Base-by-base conservation (phyloP, 2,797 vertebrate species). In the Vespertilio murinus region DNA sequence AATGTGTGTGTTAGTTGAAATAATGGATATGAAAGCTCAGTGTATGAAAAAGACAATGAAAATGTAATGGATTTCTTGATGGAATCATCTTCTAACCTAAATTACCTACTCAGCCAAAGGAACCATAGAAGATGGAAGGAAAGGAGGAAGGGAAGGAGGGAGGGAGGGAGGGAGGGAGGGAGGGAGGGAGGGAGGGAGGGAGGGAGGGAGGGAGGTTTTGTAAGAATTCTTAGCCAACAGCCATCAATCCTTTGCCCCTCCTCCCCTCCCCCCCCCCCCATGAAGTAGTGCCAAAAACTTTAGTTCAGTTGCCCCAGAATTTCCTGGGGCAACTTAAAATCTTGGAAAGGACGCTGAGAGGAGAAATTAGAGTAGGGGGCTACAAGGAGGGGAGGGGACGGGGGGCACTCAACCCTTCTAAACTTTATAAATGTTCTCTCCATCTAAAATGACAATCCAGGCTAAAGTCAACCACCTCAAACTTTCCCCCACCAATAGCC, bases 401-500 rank as follows among this genome's bases (percentile, higher is more conserved):
- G 8, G 40, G 14, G 38, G 30, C 3, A 17, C 54, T 42, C 22
- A 25, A 74, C 20, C n/a, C 18, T 94, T 88, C 75, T 45, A 45
- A 81, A 74, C 13, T 74, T 79, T 35, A 52, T 64, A 40, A 47
- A 92, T 61, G 54, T 94, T 84, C 71, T 52, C 80, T 77, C 25
- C 1, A 81, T 75, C 77, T 80, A 75, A 84, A 93, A 94, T 17
- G 40, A 70, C 14, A 81, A 69, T 38, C 38, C 80, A 70, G 38
- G 91, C 54, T 80, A 94, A 83, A 95, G 65, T 86, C 87, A 91
- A 69, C 78, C n/a, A 61, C 67, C 65, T 74, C 73, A 52, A 70
- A 87, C 18, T 38, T 77, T 75, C 81, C 47, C 56, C 65, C 79
- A 89, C 47, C 86, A 90, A 45, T 1, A 71, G 38, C 52, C 73